Evolutionary conservation across 2,113 vertebrate genomes (phyloP), one percentile per base, ranked within the genome.

Genomic region (Xenopus laevis): DNA sequence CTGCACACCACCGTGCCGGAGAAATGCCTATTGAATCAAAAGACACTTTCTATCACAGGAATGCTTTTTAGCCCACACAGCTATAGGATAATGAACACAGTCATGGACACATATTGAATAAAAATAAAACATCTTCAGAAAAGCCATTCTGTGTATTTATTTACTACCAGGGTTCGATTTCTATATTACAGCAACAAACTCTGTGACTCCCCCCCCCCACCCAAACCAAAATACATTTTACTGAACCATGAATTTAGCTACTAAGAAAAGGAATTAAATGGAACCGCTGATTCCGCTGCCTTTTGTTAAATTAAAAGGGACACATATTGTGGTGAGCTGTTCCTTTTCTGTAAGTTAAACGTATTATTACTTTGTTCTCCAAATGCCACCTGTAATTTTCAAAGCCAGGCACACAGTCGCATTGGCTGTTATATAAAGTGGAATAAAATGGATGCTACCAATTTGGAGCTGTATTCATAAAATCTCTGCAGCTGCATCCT

Each of bases 231-330:
- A 77, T 57, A 57, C 33, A 64, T 63, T 17, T 64, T 70, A 46
- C 74, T 64, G 65, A 57, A 40, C 59, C 27, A 18, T 59, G 47
- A 68, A 64, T 50, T 63, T 71, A 50, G 45, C 21, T 7, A 15
- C 59, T 71, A 63, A 52, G 66, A 70, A 76, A 70, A 77, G 60
- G 59, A 64, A 52, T n/a, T 21, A 58, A 18, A 70, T 63, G 46
- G 11, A 77, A 64, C 15, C 67, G 2, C 55, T 76, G 62, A 8
- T 53, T 69, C 59, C 3, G 10, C 16, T 65, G 63, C 33, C 23
- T 30, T 40, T 23, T 27, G 47, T 74, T 18, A 52, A 77, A 77
- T 77, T 69, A 64, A 7, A 77, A 70, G 40, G 74, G 50, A 69
- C 30, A 18, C 66, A 47, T 61, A 33, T 30, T 70, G 74, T 44